Base-by-base conservation (phyloP, 2,113 vertebrate species). In the Chloroceryle aenea region DNA sequence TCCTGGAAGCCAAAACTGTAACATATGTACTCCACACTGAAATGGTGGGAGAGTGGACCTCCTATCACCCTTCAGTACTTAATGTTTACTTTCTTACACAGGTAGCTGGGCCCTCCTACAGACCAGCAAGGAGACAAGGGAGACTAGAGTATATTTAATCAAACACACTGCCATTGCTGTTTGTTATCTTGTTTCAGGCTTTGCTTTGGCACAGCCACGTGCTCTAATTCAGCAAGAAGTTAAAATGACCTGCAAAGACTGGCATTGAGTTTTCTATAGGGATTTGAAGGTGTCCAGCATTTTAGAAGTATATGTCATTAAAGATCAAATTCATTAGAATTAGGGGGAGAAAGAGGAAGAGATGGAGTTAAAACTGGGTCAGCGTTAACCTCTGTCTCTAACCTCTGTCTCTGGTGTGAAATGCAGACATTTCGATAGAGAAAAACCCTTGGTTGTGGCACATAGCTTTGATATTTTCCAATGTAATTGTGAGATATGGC, bases 301-400 rank as follows among this genome's bases (percentile, higher is more conserved):
- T 68, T 80, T 30, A 69, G 36, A 68, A 88, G 13, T 17, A 6
- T 25, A 21, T 12, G 13, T 76, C 32, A 45, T 91, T 62, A 92
- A 88, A 76, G 25, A 50, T 6, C 2, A 86, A 82, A 93, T 47
- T 79, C 22, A 56, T 64, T 38, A 56, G 13, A 52, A 56, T 4
- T 32, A 11, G 3, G 9, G 7, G 7, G 4, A 3, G 7, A 18
- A 76, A 12, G 13, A 6, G 16, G 4, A 2, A 55, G 40, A 36
- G 8, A 22, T 22, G 22, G 7, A 1, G 2, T 43, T 77, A 81
- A 81, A 91, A 77, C 30, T 77, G 79, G 66, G 5, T 48, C 9
- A 38, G 4, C 56, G 26, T 64, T 78, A 76, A 72, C 19, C 17
- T 45, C 0, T 69, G 5, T 38, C 20, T 69, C 23, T 72, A 47